phyloP scores from a whole-genome alignment of 2,113 vertebrate genomes.

The Mus pahari region DNA sequence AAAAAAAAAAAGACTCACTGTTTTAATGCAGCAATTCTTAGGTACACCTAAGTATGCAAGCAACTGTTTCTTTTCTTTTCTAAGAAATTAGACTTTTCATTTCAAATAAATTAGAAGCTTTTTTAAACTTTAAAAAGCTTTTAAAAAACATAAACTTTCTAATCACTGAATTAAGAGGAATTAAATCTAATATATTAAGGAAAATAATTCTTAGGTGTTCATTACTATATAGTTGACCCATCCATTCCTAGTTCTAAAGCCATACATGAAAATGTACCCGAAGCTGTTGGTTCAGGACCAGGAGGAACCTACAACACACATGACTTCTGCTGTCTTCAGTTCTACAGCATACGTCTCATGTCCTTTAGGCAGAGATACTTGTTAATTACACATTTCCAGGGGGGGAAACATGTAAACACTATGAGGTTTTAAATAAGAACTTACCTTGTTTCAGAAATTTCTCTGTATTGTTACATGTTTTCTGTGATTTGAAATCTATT shows the following conservation, averaged over 20 bases:
- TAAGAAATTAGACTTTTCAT: background rate
- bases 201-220: constrained; percentile 49
- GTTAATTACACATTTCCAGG: constrained; percentile 81
- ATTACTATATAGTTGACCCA: background rate
- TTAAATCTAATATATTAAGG: background rate
- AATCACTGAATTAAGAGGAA: background rate
- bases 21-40: background rate
- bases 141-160: constrained; percentile 13
- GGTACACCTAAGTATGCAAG: background rate
- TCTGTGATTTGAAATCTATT: constrained; percentile 78
- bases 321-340: constrained; percentile 80
- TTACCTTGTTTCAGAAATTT: constrained; percentile 82
- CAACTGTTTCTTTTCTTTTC: constrained; percentile 33
- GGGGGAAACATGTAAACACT: constrained; percentile 86
- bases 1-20: too few species aligned
- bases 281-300: constrained; percentile 66
- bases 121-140: constrained; percentile 45
- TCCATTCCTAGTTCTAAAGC: constrained; percentile 71
- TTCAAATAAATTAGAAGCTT: background rate
- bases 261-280: constrained; percentile 42
- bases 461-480: constrained; percentile 69
- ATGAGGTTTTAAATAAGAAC: constrained; percentile 52
- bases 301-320: constrained; percentile 41
- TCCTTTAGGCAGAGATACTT: constrained; percentile 83
- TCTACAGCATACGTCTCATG: constrained; percentile 77